Evolutionary conservation across 2,113 vertebrate genomes (phyloP), one percentile per base, ranked within the genome.

Genomic region (Hippopotamus amphibius): DNA sequence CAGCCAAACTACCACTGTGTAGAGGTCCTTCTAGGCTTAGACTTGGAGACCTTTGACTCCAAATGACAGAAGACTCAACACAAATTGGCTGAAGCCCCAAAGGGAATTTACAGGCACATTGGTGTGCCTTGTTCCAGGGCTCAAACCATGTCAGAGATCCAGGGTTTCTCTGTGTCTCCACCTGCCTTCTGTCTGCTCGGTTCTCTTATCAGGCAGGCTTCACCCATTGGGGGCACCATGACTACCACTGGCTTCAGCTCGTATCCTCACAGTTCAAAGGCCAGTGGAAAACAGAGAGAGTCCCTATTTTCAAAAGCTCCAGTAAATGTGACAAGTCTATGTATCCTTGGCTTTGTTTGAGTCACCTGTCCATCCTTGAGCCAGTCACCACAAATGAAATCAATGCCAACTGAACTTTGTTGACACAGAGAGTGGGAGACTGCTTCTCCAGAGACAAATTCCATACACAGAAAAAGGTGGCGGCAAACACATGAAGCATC

Each of bases 21-120:
- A 80, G 88, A 79, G 7, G n/a, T 26, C 43, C 57, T 89, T 89
- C 53, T 80, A 69, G 76, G 19, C 80, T 71, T 88, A 85, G 91
- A 63, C 8, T 9, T 37, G 15, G 86, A 12, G 12, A 24, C 37
- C 81, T 92, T 72, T 65, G 68, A 88, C 69, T 63, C 48, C 63
- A 74, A 74, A 61, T 88, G 57, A 84, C 16, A 21, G 28, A 61
- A 95, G 50, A 63, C 10, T 30, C 14, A 61, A 88, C 24, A 33
- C 28, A 80, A 68, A 79, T 61, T 46, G 8, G n/a, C 76, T 53
- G 76, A 90, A 63, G 16, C 30, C 57, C 37, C 6, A 46, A 88
- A 68, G 9, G n/a, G 63, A 77, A 79, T 72, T 48, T 69, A 65
- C 22, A 53, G 48, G 65, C 46, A 88, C 41, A 41, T 37, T 88